These are phyloP conservation scores for Creontiades dilutus DNA, from an alignment of 2,888 invertebrate genomes.

Conservation along the genomic window DNA sequence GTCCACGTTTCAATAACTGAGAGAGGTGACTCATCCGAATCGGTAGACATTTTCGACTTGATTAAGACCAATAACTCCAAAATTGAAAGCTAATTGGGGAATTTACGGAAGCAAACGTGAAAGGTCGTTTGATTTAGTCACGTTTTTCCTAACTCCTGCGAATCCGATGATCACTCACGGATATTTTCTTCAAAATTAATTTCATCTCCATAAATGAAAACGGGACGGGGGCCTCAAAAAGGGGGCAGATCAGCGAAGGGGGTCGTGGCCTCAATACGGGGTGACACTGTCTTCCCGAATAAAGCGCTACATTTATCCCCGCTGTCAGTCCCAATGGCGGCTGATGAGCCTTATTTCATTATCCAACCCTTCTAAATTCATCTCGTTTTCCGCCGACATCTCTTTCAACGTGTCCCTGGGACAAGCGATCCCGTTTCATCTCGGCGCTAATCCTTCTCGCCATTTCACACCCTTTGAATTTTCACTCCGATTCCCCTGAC, in stretches of 20 bases:
- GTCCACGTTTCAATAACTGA: too few relatives aligned
- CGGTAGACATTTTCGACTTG: too few relatives aligned
- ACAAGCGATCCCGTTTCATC: constrained; percentile 31
- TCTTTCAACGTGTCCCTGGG: neutral
- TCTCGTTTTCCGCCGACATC: constrained; percentile 24
- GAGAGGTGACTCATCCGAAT: too few relatives aligned
- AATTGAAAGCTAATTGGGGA: too few relatives aligned
- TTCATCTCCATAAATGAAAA: neutral
- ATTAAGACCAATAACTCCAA: too few relatives aligned
- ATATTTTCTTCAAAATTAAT: neutral
- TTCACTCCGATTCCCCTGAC: neutral
- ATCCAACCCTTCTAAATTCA: constrained; percentile 38
- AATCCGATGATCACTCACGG: too few relatives aligned
- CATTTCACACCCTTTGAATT: neutral
- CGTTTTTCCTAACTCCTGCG: too few relatives aligned
- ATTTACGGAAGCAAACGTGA: too few relatives aligned
- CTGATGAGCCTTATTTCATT: constrained; percentile 43
- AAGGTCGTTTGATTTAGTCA: too few relatives aligned
- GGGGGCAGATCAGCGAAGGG: neutral
- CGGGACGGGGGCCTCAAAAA: neutral
- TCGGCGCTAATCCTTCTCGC: constrained; percentile 4
- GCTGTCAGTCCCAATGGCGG: constrained; percentile 23
- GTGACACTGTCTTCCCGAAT: constrained; percentile 25
- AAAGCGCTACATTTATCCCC: constrained; percentile 31
- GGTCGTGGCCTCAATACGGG: neutral